A percentile compares a stretch with the other conserved stretches of the same genome.
Evolutionary conservation across 2,113 vertebrate species (phyloP).

Genomic region (Cephalopholis sonnerati): DNA sequence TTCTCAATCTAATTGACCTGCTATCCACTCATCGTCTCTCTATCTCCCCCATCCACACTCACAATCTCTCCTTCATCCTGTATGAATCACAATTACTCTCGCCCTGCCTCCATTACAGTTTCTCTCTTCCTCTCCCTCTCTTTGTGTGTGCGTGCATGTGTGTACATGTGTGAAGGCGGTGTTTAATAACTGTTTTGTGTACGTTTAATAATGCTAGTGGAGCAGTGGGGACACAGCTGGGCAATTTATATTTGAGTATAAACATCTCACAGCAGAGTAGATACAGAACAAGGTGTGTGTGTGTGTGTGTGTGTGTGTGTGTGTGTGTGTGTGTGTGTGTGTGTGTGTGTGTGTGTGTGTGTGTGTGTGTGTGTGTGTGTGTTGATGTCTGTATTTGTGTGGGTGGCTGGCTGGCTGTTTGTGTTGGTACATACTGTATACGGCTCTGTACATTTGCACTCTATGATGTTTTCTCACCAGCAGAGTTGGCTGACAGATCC

Average conservation of each 20-base stretch:
- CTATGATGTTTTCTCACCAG: background rate
- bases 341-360: background rate
- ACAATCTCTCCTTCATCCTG: conserved; percentile 27
- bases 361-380: background rate
- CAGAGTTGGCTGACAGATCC: background rate
- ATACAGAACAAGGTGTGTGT: conserved; percentile 14
- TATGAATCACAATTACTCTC: conserved; percentile 37
- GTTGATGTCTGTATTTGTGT: background rate
- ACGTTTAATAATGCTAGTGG: conserved; percentile 58
- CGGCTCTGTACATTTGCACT: background rate
- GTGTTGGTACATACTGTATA: conserved; percentile 6
- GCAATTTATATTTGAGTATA: conserved; percentile 59
- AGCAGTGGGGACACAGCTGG: conserved; percentile 59
- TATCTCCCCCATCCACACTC: conserved; percentile 15
- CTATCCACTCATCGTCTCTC: conserved; percentile 5
- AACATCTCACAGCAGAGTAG: conserved; percentile 55
- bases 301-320: background rate
- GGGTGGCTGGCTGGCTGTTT: background rate
- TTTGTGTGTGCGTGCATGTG: background rate
- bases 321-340: background rate
- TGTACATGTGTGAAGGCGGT: background rate
- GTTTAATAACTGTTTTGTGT: conserved; percentile 62
- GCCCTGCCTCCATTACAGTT: conserved; percentile 14
- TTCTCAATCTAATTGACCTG: conserved; percentile 16
- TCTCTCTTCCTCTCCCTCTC: background rate